Evolutionary conservation across 2,888 invertebrate genomes (phyloP), one percentile per base, ranked within the genome.

Genomic region (Thysanoteuthis rhombus): DNA sequence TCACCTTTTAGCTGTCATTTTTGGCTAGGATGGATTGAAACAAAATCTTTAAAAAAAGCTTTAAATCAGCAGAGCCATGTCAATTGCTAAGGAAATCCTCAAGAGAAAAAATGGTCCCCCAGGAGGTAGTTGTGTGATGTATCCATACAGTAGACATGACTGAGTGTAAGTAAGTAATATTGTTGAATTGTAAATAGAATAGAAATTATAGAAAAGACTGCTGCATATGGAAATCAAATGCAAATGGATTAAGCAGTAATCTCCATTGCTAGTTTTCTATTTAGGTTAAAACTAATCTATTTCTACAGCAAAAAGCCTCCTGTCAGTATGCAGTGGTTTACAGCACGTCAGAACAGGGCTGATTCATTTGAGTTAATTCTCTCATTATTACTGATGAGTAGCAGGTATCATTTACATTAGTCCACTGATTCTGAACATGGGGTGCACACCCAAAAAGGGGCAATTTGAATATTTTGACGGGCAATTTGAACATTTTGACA

Each of bases 261-360:
- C 91, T 91, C 42, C 28, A 45, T n/a, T 38, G 36, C 92, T 92
- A 92, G 19, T 40, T 92, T 40, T 92, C n/a, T n/a, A 40, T 40
- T 92, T 92, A 92, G 92, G n/a, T 45, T 45, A 92, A 25, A 19
- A 91, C 52, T 75, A 93, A 93, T 75, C 75, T 75, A 75, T 75
- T 75, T n/a, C 75, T 36, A n/a, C n/a, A n/a, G 12, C n/a, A 75
- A 75, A n/a, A 75, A 75, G 32, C 10, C n/a, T 2, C 45, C 45
- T 52, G 6, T 52, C 52, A 52, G 91, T 91, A 42, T 91, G 6
- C 32, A 92, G n/a, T 39, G 92, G 92, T 45, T n/a, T 91, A 36
- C 89, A 93, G 39, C n/a, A 89, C 38, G 38, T n/a, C n/a, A n/a
- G 75, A 75, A 75, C 19, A 36, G n/a, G 75, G 12, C 75, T 75